Evolutionary conservation across 2,113 vertebrate genomes (phyloP).

Genomic region (Mystacornis crossleyi): DNA sequence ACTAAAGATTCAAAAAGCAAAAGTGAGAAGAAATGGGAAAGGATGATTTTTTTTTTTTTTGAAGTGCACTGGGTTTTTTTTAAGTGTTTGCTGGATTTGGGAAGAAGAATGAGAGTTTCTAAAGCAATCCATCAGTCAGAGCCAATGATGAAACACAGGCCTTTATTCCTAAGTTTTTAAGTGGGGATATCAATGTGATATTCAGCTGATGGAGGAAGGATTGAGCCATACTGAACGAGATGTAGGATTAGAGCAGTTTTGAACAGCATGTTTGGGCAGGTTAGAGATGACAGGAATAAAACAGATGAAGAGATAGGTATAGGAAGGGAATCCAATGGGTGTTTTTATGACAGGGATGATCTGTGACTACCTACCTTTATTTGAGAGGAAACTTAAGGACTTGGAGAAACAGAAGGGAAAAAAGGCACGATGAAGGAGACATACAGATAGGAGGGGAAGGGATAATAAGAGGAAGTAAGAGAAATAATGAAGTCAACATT

Average conservation of each 20-base stretch:
- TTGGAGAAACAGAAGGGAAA: background rate
- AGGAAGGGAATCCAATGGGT: background rate
- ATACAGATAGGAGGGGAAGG: background rate
- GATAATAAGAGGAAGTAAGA: background rate
- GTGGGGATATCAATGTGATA: background rate
- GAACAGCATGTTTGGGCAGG: background rate
- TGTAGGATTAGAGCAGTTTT: background rate
- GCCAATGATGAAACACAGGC: background rate
- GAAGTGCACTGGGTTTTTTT: background rate
- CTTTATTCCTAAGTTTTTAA: background rate
- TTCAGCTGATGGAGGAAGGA: background rate
- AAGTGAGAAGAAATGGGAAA: background rate
- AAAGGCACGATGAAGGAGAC: background rate
- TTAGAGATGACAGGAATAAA: background rate
- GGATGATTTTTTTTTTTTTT: accelerated
- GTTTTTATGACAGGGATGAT: background rate
- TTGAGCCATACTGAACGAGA: background rate
- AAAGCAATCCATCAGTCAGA: background rate
- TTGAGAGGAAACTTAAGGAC: background rate
- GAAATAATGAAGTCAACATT: background rate
- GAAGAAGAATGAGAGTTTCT: background rate
- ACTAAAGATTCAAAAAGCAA: background rate
- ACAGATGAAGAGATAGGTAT: background rate
- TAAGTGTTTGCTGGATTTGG: background rate
- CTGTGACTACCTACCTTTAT: background rate